Evolutionary conservation across 53 echinoderm and acorn worm genomes (phyloP).

Genomic region (Stichopus horrens): DNA sequence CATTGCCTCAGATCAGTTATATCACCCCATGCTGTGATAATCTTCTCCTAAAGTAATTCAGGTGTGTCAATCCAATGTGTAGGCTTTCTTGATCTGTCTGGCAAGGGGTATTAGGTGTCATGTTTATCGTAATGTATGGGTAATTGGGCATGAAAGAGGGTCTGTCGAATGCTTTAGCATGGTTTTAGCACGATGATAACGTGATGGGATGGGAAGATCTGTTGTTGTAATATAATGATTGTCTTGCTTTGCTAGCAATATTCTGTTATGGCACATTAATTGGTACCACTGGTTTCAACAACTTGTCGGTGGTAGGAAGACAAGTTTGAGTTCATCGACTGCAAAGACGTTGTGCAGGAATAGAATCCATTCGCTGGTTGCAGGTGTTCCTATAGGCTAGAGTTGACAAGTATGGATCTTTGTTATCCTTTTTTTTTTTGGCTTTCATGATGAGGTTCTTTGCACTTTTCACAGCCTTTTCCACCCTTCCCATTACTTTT

Average conservation of each 20-base stretch:
- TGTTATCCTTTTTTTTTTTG: conserved; percentile 41
- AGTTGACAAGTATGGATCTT: conserved; percentile 61
- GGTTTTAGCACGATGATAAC: no score
- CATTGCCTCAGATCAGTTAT: no score
- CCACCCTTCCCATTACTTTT: conserved; percentile 61
- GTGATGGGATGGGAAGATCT: no score
- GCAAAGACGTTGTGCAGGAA: conserved; percentile 49
- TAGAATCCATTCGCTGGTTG: conserved; percentile 26
- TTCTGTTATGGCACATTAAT: conserved; percentile 24
- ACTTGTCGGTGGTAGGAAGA: conserved; percentile 49
- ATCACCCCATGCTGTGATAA: no score
- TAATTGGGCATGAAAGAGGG: no score
- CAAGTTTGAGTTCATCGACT: conserved; percentile 47
- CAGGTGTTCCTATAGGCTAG: conserved; percentile 57
- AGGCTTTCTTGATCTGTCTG: no score
- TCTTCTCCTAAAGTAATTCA: no score
- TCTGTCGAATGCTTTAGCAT: no score
- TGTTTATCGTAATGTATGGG: no score
- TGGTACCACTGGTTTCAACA: conserved; percentile 40
- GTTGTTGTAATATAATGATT: no score
- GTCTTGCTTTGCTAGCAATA: conserved; percentile 36
- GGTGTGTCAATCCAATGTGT: no score
- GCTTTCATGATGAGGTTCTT: conserved; percentile 58
- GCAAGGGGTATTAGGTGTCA: no score
- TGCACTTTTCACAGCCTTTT: conserved; percentile 53